Base-by-base conservation (phyloP, 1,140 invertebrate genomes). In the Rhysida immarginata region DNA sequence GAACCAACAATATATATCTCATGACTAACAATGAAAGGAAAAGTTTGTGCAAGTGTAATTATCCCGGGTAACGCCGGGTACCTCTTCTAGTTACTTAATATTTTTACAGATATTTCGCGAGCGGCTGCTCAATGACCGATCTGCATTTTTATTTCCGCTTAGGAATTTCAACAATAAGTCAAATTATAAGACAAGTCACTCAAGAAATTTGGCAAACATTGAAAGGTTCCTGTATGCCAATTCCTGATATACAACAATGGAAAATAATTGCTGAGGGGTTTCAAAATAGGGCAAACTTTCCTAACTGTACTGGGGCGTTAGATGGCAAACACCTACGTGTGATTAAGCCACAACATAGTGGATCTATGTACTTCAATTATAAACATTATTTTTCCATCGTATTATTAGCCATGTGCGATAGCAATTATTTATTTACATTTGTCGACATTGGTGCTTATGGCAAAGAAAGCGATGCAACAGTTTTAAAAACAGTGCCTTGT, bases 241-340 rank as follows among this genome's bases (percentile, higher is more conserved):
- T 24, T 48, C 45, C 24, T 8, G 24, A 20, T 48, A 18, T 21
- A 48, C 18, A 48, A 45, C 48, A 57, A 51, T 64, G 60, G 59
- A 58, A 52, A 41, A 51, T 60, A 16, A 58, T 58, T 46, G 60
- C 55, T 27, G 44, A 54, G 24, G 58, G 26, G 16, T 63, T 63
- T 43, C 26, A 54, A 25, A 20, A 18, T 18, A n/a, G 23, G 41
- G 26, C 61, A 62, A 56, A 64, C 25, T 63, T 65, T 43, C 62
- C 60, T 18, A 58, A 63, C 59, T 64, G 63, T 53, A 14, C 61
- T 18, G 62, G 63, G 20, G 59, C 61, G 16, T 20, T 63, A 0
- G 63, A 64, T 53, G 63, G 63, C 0, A 65, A 64, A 51, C 63
- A 64, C 53, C 55, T 65, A 43, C 18, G 23, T 13, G 58, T 64